Conservation (phyloP, 2,113 vertebrate genomes). For the Rhineura floridana region DNA sequence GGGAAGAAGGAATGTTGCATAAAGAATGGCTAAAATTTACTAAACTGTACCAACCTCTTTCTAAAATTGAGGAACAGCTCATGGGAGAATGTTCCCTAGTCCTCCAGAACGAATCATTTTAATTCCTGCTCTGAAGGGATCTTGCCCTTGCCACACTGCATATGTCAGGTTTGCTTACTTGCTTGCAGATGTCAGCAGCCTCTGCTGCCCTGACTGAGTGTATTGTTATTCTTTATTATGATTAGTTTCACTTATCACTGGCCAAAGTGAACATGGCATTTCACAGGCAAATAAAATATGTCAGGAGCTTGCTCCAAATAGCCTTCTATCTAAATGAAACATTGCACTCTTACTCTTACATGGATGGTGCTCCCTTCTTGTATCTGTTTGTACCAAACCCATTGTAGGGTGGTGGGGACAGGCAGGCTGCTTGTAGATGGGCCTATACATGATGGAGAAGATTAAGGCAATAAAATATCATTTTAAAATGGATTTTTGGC, state of each 20-base stretch:
- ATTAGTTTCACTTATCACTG: conserved; percentile 51
- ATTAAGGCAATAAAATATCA: neutral
- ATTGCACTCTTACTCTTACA: neutral
- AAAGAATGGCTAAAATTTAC: conserved; percentile 23
- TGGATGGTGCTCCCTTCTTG: neutral
- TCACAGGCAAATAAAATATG: conserved; percentile 33
- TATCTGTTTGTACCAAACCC: conserved; percentile 52
- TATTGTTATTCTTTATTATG: conserved; percentile 45
- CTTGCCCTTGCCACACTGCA: conserved; percentile 11
- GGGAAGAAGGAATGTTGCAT: neutral
- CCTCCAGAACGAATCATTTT: conserved; percentile 13
- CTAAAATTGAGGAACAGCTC: conserved; percentile 33
- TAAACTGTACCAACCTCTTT: conserved; percentile 5
- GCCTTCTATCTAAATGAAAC: conserved; percentile 12
- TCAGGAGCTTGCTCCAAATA: conserved; percentile 24
- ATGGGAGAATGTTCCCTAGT: neutral
- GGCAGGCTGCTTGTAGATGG: neutral
- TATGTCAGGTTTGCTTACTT: conserved; percentile 8
- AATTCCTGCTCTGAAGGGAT: conserved; percentile 1
- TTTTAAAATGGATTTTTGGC: neutral
- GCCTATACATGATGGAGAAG: neutral
- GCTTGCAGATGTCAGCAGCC: neutral
- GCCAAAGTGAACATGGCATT: conserved; percentile 28
- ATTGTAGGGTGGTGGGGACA: neutral
- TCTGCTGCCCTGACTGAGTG: conserved; percentile 17